Evolutionary conservation across 2,113 vertebrate species (phyloP).

Genomic region (Petromus typicus): DNA sequence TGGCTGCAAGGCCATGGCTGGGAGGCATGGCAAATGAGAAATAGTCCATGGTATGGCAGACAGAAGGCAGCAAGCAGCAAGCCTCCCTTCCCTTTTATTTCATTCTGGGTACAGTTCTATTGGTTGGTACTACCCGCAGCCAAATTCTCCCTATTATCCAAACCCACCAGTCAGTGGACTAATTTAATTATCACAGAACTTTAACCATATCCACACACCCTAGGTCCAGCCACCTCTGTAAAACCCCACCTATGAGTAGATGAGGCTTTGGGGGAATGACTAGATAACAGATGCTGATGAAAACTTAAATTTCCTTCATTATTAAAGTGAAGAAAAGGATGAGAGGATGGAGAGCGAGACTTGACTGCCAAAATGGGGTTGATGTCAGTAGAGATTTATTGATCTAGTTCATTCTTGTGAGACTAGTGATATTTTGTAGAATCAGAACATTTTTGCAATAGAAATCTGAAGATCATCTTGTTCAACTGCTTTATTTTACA

Average conservation of each 20-base stretch:
- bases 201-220: neutral
- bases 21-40: neutral
- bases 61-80: neutral
- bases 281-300: neutral
- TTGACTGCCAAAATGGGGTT: neutral
- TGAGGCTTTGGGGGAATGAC: neutral
- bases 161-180: neutral
- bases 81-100: neutral
- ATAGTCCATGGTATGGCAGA: neutral
- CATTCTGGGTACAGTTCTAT: neutral
- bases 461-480: slow-evolving; percentile 60
- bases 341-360: neutral
- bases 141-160: neutral
- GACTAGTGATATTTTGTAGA: slow-evolving; percentile 33
- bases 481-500: slow-evolving; percentile 60
- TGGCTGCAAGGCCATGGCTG: neutral
- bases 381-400: slow-evolving; percentile 44
- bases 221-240: neutral
- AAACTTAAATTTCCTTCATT: neutral
- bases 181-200: neutral
- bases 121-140: neutral
- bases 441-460: slow-evolving; percentile 38
- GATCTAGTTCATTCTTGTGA: slow-evolving; percentile 43
- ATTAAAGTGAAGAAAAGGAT: neutral
- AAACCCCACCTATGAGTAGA: neutral